Evolutionary conservation across 2,797 vertebrate species (phyloP).

Genomic region (Clarias platycephalus): DNA sequence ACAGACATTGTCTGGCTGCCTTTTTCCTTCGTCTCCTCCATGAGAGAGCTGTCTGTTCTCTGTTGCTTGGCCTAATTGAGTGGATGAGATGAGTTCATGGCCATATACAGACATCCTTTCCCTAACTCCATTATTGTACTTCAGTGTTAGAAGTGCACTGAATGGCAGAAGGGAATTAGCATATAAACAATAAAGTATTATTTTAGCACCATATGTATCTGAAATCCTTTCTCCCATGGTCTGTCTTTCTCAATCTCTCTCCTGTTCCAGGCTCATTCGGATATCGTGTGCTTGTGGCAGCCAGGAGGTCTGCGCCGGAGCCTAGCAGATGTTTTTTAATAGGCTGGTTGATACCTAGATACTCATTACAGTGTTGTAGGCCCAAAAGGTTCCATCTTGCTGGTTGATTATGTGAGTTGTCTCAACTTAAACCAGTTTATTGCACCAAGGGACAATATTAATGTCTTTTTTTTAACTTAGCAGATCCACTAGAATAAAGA

Average conservation of each 20-base stretch:
- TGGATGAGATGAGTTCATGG: conserved; percentile 39
- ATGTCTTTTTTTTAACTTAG: conserved; percentile 48
- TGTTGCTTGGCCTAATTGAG: conserved; percentile 38
- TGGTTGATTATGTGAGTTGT: conserved; percentile 53
- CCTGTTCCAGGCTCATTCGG: conserved; percentile 2
- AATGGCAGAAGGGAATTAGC: not conserved
- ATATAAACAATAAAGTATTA: conserved; percentile 17
- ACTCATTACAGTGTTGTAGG: conserved; percentile 55
- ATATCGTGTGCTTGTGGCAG: not conserved
- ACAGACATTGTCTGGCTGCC: conserved; percentile 47
- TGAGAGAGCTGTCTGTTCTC: conserved; percentile 51
- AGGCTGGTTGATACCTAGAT: conserved; percentile 52
- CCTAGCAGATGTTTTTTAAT: conserved; percentile 57
- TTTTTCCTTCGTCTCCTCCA: conserved; percentile 34
- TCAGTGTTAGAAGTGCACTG: conserved; percentile 35
- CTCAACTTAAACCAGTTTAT: conserved; percentile 53
- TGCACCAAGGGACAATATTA: conserved; percentile 52
- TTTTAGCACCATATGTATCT: conserved; percentile 30
- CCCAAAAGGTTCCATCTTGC: conserved; percentile 53
- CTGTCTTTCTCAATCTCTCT: not conserved
- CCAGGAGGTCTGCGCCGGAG: conserved; percentile 27
- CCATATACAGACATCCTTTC: conserved; percentile 53
- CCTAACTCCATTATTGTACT: conserved; percentile 48
- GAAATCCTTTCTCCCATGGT: conserved; percentile 30
- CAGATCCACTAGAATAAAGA: not conserved